A percentile compares a stretch with the other conserved stretches of the same genome.
Evolutionary conservation across 2,113 vertebrate genomes (phyloP).

Genomic region (Aviceda subcristata): DNA sequence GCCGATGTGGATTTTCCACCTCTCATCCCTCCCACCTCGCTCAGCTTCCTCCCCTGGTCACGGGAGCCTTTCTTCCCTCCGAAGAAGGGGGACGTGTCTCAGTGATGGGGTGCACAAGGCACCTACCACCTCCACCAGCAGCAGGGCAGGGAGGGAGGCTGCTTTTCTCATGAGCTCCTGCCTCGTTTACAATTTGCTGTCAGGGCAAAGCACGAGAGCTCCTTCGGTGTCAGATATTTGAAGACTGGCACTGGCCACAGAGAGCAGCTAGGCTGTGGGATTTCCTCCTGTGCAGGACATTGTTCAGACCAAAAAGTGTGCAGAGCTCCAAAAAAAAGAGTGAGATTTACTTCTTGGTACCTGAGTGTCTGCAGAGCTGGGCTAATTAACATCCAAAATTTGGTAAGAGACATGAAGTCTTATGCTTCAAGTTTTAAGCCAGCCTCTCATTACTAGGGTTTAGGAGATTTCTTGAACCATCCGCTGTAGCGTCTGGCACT

Average conservation of each 20-base stretch:
- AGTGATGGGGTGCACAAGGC: background rate
- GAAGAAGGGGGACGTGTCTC: background rate
- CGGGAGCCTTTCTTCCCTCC: background rate
- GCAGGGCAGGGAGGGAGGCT: background rate
- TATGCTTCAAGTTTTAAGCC: background rate
- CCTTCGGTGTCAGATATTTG: background rate
- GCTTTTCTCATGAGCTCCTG: background rate
- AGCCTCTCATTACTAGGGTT: background rate
- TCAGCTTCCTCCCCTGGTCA: background rate
- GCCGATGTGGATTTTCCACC: background rate
- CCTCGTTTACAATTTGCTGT: background rate
- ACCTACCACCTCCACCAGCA: background rate
- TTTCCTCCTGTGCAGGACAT: background rate
- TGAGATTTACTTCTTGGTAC: background rate
- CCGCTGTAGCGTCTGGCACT: background rate
- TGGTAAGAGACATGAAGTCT: background rate
- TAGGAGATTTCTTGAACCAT: background rate
- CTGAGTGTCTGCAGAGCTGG: background rate
- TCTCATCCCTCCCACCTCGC: background rate
- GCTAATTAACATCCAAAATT: background rate
- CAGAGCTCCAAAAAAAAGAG: background rate
- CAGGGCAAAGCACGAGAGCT: background rate
- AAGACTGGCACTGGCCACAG: background rate
- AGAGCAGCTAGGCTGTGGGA: background rate
- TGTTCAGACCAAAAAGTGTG: background rate